These are phyloP conservation scores for Eidolon helvum DNA, from an alignment of 2,113 vertebrate genomes.

Conservation along the genomic window DNA sequence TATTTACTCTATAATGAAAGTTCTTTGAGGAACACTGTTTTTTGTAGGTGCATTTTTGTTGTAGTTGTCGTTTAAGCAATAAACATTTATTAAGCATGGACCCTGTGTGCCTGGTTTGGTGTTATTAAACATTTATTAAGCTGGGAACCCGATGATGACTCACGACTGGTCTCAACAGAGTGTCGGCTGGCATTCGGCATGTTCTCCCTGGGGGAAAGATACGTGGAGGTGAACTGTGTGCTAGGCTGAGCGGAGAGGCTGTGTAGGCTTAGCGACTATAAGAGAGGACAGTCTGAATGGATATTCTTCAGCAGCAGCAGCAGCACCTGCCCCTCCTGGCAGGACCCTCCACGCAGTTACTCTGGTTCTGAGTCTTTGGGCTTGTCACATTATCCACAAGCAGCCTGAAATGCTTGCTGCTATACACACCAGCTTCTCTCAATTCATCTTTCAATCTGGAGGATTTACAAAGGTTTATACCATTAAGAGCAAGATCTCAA, in stretches of 20 bases:
- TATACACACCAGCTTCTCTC: background rate
- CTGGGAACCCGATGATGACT: background rate
- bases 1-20: background rate
- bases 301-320: background rate
- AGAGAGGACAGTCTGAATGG: background rate
- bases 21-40: background rate
- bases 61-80: background rate
- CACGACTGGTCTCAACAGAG: background rate
- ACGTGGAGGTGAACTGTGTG: background rate
- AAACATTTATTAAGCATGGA: background rate
- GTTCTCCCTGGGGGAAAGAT: background rate
- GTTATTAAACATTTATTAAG: background rate
- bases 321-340: slow-evolving; percentile 41
- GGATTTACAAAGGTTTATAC: slow-evolving; percentile 74
- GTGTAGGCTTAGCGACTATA: background rate
- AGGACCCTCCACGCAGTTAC: background rate
- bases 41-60: background rate
- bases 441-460: slow-evolving; percentile 67
- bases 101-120: background rate
- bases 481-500: slow-evolving; percentile 62
- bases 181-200: no score
- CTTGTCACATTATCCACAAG: slow-evolving; percentile 61
- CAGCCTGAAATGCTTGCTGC: slow-evolving; percentile 32
- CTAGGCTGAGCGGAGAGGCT: background rate
- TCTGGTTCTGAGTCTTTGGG: background rate